Conservation (phyloP, 2,113 vertebrate species). For the Pica pica region DNA sequence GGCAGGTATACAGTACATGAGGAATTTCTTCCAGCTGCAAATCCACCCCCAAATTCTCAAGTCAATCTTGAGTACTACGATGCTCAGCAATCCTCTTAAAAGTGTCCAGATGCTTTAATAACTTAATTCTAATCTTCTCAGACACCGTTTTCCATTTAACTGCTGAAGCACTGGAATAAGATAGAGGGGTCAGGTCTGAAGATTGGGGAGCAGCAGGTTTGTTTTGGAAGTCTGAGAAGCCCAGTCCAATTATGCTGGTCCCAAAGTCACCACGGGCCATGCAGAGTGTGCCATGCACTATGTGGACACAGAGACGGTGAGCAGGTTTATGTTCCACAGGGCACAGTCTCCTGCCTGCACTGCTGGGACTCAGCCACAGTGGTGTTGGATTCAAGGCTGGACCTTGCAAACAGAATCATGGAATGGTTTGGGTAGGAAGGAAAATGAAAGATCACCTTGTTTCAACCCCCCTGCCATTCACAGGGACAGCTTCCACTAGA, state of each 20-base stretch:
- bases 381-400: neutral
- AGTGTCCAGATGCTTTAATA: constrained; percentile 59
- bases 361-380: neutral
- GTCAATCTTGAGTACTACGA: constrained; percentile 47
- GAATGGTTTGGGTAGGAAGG: neutral
- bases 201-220: neutral
- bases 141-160: constrained; percentile 39
- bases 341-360: neutral
- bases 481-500: neutral
- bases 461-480: neutral
- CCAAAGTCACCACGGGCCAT: neutral
- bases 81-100: constrained; percentile 48
- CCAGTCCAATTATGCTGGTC: neutral
- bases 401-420: neutral
- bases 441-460: neutral
- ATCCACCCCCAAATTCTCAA: constrained; percentile 61
- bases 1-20: constrained; percentile 63
- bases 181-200: neutral
- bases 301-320: neutral
- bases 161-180: constrained; percentile 39
- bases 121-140: constrained; percentile 44
- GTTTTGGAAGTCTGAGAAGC: neutral
- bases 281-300: neutral
- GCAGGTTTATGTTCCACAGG: neutral
- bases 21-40: constrained; percentile 65